Base-by-base conservation (phyloP, 2,888 invertebrate species). In the Zootermopsis nevadensis region DNA sequence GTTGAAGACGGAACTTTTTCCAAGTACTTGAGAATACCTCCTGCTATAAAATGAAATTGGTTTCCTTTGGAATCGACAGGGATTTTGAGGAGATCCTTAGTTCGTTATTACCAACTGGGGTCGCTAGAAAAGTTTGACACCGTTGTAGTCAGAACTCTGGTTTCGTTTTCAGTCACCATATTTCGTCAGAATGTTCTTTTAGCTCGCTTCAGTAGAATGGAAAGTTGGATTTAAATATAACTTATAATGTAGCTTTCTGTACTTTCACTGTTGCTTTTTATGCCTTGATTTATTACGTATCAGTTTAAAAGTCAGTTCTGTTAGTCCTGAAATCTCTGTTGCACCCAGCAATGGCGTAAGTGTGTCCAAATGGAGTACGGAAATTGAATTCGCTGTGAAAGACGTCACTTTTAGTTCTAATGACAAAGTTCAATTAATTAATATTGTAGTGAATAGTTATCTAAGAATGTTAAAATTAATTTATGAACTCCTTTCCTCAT, bases 11-110 rank as follows among this genome's bases (percentile, higher is more conserved):
- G 22, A 69, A 69, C 69, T 69, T 69, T 33, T 69, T 69, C 31
- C 31, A 69, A 69, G 60, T 60, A 60, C 60, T 60, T 60, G 60
- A 60, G 27, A 69, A 33, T 69, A 69, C 69, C 55, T 77, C 30
- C 42, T 30, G 83, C 67, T 60, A 81, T 83, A 83, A 83, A 83
- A 83, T 81, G 83, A 83, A 81, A 83, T 83, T 83, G 83, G 80
- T 80, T 83, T 76, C 82, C 76, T 48, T 53, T n/a, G 81, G 80
- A 83, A 77, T 77, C 53, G 77, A 69, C 69, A 8, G 69, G 69
- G 69, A 69, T 69, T 69, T 69, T 69, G 69, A 33, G 33, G 31
- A 69, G 27, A 69, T 69, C 33, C 69, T 69, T 33, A 69, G 22
- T 69, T 33, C 69, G 30, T 69, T 69, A 69, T 69, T 69, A 33